A percentile compares a stretch with the other conserved stretches of the same genome.
phyloP scores from a whole-genome alignment of 2,113 vertebrate genomes.

The Vimba vimba region DNA sequence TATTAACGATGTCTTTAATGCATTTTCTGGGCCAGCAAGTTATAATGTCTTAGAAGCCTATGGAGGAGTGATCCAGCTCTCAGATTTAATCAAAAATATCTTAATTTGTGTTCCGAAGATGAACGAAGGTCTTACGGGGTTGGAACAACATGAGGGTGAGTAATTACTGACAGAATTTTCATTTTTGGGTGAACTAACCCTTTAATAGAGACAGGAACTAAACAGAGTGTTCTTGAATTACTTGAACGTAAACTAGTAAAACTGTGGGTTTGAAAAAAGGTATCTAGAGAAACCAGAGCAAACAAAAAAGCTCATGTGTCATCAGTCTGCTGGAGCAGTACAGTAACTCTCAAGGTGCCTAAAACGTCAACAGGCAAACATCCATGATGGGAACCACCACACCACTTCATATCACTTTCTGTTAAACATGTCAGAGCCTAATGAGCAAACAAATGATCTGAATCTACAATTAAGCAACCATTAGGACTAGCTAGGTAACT shows the following conservation, averaged over 20 bases:
- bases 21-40: too few relatives aligned
- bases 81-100: too few relatives aligned
- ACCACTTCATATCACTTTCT: neutral
- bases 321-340: constrained; percentile 9
- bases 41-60: too few relatives aligned
- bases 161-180: too few relatives aligned
- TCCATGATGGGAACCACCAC: neutral
- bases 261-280: neutral
- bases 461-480: neutral
- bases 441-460: neutral
- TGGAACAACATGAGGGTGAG: too few relatives aligned
- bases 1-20: too few relatives aligned
- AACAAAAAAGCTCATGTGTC: constrained; percentile 23
- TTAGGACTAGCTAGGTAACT: neutral
- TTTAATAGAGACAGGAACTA: too few relatives aligned
- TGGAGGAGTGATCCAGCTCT: too few relatives aligned
- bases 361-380: constrained; percentile 2
- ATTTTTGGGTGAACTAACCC: too few relatives aligned
- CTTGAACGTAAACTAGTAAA: neutral
- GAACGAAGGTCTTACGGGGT: too few relatives aligned
- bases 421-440: neutral
- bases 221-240: too few relatives aligned
- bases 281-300: constrained; percentile 4
- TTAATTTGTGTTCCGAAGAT: too few relatives aligned
- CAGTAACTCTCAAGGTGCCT: constrained; percentile 9